These are phyloP conservation scores for Phanerotoma sp. DNA, from an alignment of 2,888 invertebrate species.

Conservation along the genomic window DNA sequence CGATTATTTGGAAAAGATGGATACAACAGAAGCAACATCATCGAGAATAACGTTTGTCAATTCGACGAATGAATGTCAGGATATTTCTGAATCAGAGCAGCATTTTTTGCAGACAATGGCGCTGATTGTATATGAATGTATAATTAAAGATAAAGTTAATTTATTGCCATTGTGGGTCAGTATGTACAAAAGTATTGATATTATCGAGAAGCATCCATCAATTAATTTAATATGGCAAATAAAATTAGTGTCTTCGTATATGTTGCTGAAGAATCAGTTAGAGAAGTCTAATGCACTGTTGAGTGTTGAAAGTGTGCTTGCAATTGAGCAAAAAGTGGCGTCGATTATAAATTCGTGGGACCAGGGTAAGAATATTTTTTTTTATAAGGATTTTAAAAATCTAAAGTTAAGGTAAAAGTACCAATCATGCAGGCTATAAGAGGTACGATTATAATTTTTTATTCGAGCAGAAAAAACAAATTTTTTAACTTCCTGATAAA, in stretches of 20 bases:
- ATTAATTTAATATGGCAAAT: slow-evolving; percentile 73
- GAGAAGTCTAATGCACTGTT: slow-evolving; percentile 59
- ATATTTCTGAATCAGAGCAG: slow-evolving; percentile 42
- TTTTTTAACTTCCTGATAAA: too few relatives aligned
- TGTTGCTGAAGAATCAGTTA: slow-evolving; percentile 56
- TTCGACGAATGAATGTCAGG: slow-evolving; percentile 17
- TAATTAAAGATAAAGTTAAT: slow-evolving; percentile 76
- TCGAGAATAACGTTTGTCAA: slow-evolving; percentile 1
- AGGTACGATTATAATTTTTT: too few relatives aligned
- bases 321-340: slow-evolving; percentile 64
- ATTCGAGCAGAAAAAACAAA: too few relatives aligned
- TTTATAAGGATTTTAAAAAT: slow-evolving; percentile 3
- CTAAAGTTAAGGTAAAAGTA: too few relatives aligned
- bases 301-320: slow-evolving; percentile 64
- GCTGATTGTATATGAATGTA: slow-evolving; percentile 74
- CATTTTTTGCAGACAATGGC: slow-evolving; percentile 49
- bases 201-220: slow-evolving; percentile 60
- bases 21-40: slow-evolving; percentile 39
- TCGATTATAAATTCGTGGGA: slow-evolving; percentile 64
- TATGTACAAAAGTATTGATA: slow-evolving; percentile 61
- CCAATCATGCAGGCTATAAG: too few relatives aligned
- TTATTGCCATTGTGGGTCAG: slow-evolving; percentile 73
- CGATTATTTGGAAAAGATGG: slow-evolving; percentile 45
- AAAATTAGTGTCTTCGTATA: slow-evolving; percentile 67
- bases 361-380: slow-evolving; percentile 43